Conservation (phyloP, 1,140 invertebrate genomes). For the Dendroctonus valens region DNA sequence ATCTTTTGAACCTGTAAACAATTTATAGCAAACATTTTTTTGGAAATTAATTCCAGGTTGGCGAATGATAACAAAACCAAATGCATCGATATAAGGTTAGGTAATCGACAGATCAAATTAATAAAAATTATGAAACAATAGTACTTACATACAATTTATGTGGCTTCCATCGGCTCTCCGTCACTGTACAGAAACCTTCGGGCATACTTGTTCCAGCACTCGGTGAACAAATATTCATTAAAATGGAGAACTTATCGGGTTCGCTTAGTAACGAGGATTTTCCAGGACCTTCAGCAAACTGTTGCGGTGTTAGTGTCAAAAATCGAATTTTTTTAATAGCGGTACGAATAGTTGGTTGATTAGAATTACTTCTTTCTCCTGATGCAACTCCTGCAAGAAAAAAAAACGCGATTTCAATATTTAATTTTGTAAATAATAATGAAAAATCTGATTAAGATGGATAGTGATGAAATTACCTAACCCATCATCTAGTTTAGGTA, state of each 20-base stretch:
- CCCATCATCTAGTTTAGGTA: constrained; percentile 47
- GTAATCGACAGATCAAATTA: neutral
- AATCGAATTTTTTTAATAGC: constrained; percentile 71
- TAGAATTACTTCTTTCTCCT: constrained; percentile 30
- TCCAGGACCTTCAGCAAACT: constrained; percentile 78
- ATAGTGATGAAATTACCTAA: constrained; percentile 45
- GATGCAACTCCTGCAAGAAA: constrained; percentile 33
- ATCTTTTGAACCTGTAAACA: too few relatives aligned
- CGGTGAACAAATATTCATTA: constrained; percentile 76
- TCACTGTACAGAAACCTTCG: constrained; percentile 61
- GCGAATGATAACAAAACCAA: neutral
- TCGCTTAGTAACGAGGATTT: constrained; percentile 67
- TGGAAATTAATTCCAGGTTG: too few relatives aligned
- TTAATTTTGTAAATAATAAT: too few relatives aligned
- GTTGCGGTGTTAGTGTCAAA: constrained; percentile 70
- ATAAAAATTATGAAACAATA: neutral
- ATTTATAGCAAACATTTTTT: too few relatives aligned
- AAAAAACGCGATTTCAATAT: constrained; percentile 1
- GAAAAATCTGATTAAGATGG: too few relatives aligned
- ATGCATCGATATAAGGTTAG: constrained; percentile 2
- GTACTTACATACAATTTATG: constrained; percentile 21
- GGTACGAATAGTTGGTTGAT: constrained; percentile 42
- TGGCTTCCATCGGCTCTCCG: constrained; percentile 28
- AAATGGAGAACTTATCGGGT: constrained; percentile 74
- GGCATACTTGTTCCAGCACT: constrained; percentile 65